These are phyloP conservation scores for Syritta pipiens DNA, from an alignment of 2,888 invertebrate species.

Conservation along the genomic window DNA sequence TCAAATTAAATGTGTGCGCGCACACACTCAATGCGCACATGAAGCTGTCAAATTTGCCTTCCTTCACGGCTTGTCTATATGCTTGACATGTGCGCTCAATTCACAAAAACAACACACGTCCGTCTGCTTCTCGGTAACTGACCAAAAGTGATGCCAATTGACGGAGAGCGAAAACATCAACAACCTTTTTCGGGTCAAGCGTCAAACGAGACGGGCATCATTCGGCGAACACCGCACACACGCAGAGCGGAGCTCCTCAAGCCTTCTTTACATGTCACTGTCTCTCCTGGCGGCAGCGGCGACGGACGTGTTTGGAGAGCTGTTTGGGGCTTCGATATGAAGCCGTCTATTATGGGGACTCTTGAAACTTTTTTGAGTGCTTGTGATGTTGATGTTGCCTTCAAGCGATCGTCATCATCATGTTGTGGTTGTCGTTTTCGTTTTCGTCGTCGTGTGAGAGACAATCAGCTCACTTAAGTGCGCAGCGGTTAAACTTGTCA, in stretches of 20 bases:
- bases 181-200: conserved; percentile 65
- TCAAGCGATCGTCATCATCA: conserved; percentile 53
- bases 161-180: conserved; percentile 38
- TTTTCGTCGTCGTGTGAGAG: conserved; percentile 44
- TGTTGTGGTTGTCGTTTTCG: conserved; percentile 5
- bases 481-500: conserved; percentile 61
- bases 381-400: conserved; percentile 57
- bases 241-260: conserved; percentile 14
- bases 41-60: conserved; percentile 47
- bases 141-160: conserved; percentile 63
- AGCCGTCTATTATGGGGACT: conserved; percentile 42
- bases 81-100: conserved; percentile 60
- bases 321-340: conserved; percentile 46
- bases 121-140: conserved; percentile 15
- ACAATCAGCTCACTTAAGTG: conserved; percentile 68
- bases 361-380: conserved; percentile 59
- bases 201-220: conserved; percentile 57
- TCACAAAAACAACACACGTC: conserved; percentile 27
- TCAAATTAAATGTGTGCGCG: conserved; percentile 36
- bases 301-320: no score
- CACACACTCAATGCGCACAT: conserved; percentile 39
- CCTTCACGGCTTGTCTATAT: conserved; percentile 43
- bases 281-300: no score
- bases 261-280: no score
- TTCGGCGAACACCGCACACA: conserved; percentile 26